phyloP scores from a whole-genome alignment of 1,140 invertebrate genomes.

The Sinella curviseta region DNA sequence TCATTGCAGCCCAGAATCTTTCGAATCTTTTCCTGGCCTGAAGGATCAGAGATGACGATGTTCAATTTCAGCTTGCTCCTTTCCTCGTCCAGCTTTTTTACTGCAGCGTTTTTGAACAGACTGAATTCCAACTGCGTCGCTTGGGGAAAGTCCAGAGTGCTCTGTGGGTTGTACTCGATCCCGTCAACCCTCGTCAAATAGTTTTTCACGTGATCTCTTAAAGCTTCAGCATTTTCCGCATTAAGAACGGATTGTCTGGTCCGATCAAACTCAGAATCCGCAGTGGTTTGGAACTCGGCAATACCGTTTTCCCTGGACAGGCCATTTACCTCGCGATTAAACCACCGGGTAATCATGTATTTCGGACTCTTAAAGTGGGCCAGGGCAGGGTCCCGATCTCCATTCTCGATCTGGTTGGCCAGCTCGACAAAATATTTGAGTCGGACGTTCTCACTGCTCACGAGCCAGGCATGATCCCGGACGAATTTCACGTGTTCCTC shows the following conservation, averaged over 20 bases:
- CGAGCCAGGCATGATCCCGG: background rate
- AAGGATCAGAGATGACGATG: background rate
- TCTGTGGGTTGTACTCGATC: background rate
- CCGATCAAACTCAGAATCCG: background rate
- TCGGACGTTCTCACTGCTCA: background rate
- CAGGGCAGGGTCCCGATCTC: background rate
- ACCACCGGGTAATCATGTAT: background rate
- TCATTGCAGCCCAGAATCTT: slow-evolving; percentile 23
- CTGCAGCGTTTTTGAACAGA: background rate
- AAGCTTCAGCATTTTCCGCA: background rate
- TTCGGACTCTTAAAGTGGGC: slow-evolving; percentile 5
- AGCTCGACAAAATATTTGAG: background rate
- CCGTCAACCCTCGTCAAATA: background rate
- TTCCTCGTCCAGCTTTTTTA: background rate
- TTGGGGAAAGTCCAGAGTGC: background rate
- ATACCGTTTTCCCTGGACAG: background rate
- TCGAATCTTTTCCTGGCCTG: background rate
- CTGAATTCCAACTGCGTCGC: background rate
- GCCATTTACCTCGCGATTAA: background rate
- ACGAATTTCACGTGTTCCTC: background rate
- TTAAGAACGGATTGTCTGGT: background rate
- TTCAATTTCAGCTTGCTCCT: background rate
- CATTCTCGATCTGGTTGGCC: background rate
- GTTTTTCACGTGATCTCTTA: background rate
- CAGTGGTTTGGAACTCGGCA: background rate